phyloP scores from a whole-genome alignment of 2,113 vertebrate species.

The Daboia siamensis region DNA sequence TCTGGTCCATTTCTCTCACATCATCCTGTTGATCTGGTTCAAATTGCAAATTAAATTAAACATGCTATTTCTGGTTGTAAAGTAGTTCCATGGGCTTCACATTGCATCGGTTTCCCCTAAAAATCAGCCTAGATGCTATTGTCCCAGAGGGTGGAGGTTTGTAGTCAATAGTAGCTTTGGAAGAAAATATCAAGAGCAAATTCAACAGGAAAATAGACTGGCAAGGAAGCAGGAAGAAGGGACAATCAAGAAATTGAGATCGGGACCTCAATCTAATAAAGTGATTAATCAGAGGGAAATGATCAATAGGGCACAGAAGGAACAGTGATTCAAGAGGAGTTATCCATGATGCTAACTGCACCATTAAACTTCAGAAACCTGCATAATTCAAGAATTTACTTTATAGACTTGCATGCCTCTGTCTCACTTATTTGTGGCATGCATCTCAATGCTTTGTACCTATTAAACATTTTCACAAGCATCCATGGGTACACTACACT shows the following conservation, averaged over 20 bases:
- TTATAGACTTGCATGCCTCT: not conserved
- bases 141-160: not conserved
- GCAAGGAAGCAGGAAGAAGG: not conserved
- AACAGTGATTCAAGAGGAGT: not conserved
- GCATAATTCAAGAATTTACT: not conserved
- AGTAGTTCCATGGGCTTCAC: not conserved
- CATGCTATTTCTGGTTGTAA: not conserved
- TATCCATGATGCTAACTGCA: not conserved
- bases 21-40: not conserved
- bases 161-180: not conserved
- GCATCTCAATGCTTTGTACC: not conserved
- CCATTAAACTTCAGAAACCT: not conserved
- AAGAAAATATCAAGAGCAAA: not conserved
- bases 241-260: not conserved
- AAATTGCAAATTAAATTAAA: not conserved
- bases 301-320: not conserved
- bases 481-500: not conserved
- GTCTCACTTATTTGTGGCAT: not conserved
- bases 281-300: not conserved
- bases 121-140: not conserved
- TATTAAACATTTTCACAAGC: not conserved
- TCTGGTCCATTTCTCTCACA: not conserved
- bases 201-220: not conserved
- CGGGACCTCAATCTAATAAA: not conserved
- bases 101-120: not conserved